phyloP scores from a whole-genome alignment of 2,113 vertebrate genomes.

The Carassius gibelio region DNA sequence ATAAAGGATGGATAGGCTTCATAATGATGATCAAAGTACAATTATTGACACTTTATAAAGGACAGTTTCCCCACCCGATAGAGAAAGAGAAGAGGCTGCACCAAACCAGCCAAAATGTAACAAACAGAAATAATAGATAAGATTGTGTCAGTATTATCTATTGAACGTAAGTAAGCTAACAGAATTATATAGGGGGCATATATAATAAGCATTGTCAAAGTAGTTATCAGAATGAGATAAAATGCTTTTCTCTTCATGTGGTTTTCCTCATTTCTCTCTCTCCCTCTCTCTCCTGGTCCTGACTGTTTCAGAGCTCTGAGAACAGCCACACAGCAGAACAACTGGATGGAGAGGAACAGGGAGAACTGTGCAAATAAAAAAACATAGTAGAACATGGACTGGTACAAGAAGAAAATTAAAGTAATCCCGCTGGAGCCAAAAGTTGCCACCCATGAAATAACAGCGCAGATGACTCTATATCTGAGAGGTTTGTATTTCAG shows the following conservation, averaged over 20 bases:
- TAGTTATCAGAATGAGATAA: neutral
- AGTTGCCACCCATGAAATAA: neutral
- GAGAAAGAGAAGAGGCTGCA: neutral
- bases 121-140: neutral
- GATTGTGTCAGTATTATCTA: neutral
- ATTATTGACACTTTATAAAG: too few species aligned
- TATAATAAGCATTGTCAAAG: neutral
- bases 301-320: neutral
- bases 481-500: too few species aligned
- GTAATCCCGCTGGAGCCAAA: neutral
- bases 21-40: too few species aligned
- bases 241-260: conserved; percentile 3
- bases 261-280: conserved; percentile 11
- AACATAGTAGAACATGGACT: too few species aligned
- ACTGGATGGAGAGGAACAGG: neutral
- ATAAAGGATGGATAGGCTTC: too few species aligned
- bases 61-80: neutral
- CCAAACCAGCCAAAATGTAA: conserved; percentile 4
- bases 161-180: neutral
- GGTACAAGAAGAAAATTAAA: neutral
- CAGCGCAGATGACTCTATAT: too few species aligned
- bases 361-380: neutral
- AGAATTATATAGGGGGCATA: neutral
- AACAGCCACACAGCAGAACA: neutral
- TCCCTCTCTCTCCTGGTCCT: conserved; percentile 14